A percentile compares a stretch with the other conserved stretches of the same genome.
These are phyloP conservation scores for Petrophora chlorosata DNA, from an alignment of 2,888 invertebrate genomes.

Conservation along the genomic window DNA sequence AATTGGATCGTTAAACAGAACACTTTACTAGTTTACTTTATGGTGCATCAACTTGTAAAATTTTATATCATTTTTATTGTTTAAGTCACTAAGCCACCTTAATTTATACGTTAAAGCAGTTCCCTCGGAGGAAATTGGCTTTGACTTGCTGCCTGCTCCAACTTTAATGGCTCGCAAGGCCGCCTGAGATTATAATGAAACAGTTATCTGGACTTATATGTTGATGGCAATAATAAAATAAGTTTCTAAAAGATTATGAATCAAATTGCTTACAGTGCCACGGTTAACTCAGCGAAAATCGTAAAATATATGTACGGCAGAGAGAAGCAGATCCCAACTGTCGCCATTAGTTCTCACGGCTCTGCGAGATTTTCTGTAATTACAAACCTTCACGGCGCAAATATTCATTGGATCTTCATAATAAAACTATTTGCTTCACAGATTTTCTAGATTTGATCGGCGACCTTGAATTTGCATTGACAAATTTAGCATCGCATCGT, in stretches of 20 bases:
- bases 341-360: slow-evolving; percentile 27
- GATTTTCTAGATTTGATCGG: slow-evolving; percentile 4
- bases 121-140: slow-evolving; percentile 26
- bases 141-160: slow-evolving; percentile 16
- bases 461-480: slow-evolving; percentile 20
- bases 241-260: slow-evolving; percentile 17
- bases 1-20: slow-evolving; percentile 50
- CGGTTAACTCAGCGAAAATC: slow-evolving; percentile 33
- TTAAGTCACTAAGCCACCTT: slow-evolving; percentile 24
- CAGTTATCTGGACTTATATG: slow-evolving; percentile 11
- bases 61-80: slow-evolving; percentile 42
- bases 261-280: slow-evolving; percentile 4
- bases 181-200: slow-evolving; percentile 10
- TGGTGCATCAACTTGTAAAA: slow-evolving; percentile 40
- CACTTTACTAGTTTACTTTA: slow-evolving; percentile 48
- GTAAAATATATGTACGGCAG: slow-evolving; percentile 31
- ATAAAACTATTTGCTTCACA: slow-evolving; percentile 13
- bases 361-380: slow-evolving; percentile 19
- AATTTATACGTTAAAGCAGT: slow-evolving; percentile 25
- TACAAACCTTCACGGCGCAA: slow-evolving; percentile 3
- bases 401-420: slow-evolving; percentile 9
- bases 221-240: slow-evolving; percentile 15
- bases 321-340: slow-evolving; percentile 19
- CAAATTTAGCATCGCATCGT: slow-evolving; percentile 37
- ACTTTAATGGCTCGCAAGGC: slow-evolving; percentile 6